Conservation (phyloP, 2,888 invertebrate species). For the Torymus auratus region DNA sequence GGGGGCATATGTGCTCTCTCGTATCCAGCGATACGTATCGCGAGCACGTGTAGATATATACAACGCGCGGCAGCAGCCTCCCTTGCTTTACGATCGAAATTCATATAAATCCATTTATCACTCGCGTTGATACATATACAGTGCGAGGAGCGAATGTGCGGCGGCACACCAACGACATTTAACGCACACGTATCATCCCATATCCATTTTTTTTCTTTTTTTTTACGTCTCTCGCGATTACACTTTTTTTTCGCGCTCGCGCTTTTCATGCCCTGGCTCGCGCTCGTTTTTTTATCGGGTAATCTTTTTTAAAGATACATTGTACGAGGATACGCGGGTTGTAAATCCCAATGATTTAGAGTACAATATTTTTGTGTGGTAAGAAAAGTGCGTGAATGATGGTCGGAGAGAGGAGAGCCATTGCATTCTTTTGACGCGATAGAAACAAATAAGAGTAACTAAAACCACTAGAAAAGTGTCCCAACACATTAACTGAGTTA, state of each 20-base stretch:
- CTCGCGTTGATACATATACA: conserved; percentile 60
- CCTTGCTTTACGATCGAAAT: conserved; percentile 68
- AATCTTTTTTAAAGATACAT: conserved; percentile 55
- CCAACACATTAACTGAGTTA: too few species aligned
- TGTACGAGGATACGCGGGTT: conserved; percentile 29
- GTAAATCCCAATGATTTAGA: conserved; percentile 57
- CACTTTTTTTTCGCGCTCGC: conserved; percentile 16
- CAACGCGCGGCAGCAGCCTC: conserved; percentile 2
- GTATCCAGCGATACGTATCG: conserved; percentile 15
- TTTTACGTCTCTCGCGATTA: conserved; percentile 33
- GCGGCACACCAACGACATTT: conserved; percentile 56
- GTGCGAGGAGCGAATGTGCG: conserved; percentile 11
- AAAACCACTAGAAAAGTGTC: too few species aligned
- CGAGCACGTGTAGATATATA: conserved; percentile 1
- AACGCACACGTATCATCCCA: conserved; percentile 48
- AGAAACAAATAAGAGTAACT: too few species aligned
- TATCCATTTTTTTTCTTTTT: conserved; percentile 21
- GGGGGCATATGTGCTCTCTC: conserved; percentile 34
- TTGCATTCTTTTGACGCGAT: background rate
- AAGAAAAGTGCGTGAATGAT: conserved; percentile 30
- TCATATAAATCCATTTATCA: conserved; percentile 72
- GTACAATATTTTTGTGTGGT: conserved; percentile 34
- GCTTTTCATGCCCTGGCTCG: conserved; percentile 8
- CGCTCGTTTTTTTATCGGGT: conserved; percentile 39
- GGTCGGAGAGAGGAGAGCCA: background rate